A percentile compares a stretch with the other conserved stretches of the same genome.
phyloP scores from a whole-genome alignment of 1,140 invertebrate species.

The Dryas iulia region DNA sequence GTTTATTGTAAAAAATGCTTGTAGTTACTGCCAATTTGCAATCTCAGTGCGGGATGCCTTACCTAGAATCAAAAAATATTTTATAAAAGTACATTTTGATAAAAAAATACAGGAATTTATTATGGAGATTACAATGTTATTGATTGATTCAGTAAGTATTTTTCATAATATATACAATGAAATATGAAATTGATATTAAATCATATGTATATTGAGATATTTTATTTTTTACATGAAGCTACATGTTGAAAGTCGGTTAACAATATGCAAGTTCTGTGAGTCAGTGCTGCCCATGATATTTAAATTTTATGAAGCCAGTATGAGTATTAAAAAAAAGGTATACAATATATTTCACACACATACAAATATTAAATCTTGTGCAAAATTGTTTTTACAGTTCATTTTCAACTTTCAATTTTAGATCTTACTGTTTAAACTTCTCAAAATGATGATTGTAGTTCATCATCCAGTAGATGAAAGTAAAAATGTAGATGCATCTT shows the following conservation, averaged over 20 bases:
- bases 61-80: constrained; percentile 47
- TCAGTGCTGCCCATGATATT: constrained; percentile 47
- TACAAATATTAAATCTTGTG: background rate
- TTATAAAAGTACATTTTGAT: constrained; percentile 44
- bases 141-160: constrained; percentile 56
- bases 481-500: constrained; percentile 43
- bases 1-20: constrained; percentile 54
- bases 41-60: constrained; percentile 51
- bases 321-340: constrained; percentile 68
- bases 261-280: constrained; percentile 61
- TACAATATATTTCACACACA: background rate
- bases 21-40: constrained; percentile 51
- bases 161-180: background rate
- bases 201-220: constrained; percentile 4
- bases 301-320: constrained; percentile 60
- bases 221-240: constrained; percentile 47
- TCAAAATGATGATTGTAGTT: constrained; percentile 44
- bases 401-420: constrained; percentile 37
- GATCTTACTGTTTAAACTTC: constrained; percentile 50
- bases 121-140: constrained; percentile 54
- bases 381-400: background rate
- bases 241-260: constrained; percentile 49
- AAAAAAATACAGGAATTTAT: constrained; percentile 64
- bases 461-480: constrained; percentile 52
- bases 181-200: background rate